Percentiles rank a stretch among this genome's conserved stretches.
Conservation (phyloP, 2,113 vertebrate species). For the Trachemys scripta region DNA sequence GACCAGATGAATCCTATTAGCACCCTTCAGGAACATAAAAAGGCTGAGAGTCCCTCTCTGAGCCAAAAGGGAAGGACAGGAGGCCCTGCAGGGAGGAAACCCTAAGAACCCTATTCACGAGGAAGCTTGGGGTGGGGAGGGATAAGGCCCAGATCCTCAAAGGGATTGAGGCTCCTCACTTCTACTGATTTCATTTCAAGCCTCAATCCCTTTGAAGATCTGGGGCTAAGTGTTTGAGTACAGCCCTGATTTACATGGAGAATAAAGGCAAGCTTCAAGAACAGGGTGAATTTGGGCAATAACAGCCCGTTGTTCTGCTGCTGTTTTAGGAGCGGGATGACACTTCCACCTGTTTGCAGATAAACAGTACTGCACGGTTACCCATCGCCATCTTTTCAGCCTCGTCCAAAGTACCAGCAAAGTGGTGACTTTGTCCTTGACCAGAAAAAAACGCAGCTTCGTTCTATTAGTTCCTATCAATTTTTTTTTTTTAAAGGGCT, state of each 20-base stretch:
- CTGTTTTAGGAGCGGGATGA: not conserved
- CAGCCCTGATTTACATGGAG: not conserved
- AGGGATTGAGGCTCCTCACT: not conserved
- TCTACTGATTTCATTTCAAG: not conserved
- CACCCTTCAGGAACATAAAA: not conserved
- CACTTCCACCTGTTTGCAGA: not conserved
- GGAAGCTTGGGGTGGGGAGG: not conserved
- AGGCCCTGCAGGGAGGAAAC: not conserved
- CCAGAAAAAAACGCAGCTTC: not conserved
- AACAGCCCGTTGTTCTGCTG: not conserved
- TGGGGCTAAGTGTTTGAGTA: not conserved
- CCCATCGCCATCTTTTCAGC: not conserved
- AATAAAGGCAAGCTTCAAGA: not conserved
- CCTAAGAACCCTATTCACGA: not conserved
- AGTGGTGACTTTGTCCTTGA: not conserved
- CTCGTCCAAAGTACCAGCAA: slow-evolving; percentile 7
- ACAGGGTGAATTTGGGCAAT: not conserved
- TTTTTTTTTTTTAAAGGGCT: slow-evolving; percentile 6
- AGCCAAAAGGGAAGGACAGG: not conserved
- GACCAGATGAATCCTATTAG: not conserved
- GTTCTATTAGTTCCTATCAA: slow-evolving; percentile 55
- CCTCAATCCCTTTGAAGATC: not conserved
- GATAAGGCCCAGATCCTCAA: not conserved
- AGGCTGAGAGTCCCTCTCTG: not conserved
- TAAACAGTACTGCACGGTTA: not conserved